Conservation (phyloP, 2,888 invertebrate species). For the Caprella mutica region DNA sequence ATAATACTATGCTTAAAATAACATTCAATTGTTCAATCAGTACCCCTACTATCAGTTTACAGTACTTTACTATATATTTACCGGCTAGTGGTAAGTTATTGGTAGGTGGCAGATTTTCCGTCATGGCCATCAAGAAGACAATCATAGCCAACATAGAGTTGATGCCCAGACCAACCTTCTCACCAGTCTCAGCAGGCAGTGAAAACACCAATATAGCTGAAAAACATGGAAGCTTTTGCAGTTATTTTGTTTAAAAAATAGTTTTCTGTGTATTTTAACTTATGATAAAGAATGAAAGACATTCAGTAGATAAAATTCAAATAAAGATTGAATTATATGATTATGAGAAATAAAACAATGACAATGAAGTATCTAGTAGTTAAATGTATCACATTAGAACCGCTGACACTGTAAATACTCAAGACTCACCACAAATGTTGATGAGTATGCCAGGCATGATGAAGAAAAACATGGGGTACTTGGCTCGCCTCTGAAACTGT, state of each 20-base stretch:
- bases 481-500: slow-evolving; percentile 31
- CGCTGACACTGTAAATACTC: too few species aligned
- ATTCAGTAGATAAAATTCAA: too few species aligned
- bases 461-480: slow-evolving; percentile 34
- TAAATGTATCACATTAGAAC: too few species aligned
- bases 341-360: too few species aligned
- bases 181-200: slow-evolving; percentile 24
- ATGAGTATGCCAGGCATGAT: slow-evolving; percentile 33
- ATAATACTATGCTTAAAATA: neutral
- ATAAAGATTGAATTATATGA: too few species aligned
- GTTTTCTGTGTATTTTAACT: too few species aligned
- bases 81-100: slow-evolving; percentile 19
- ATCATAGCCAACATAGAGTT: slow-evolving; percentile 29
- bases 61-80: neutral
- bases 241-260: too few species aligned
- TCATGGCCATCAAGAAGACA: slow-evolving; percentile 29
- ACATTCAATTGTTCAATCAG: too few species aligned
- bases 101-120: slow-evolving; percentile 22
- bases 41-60: neutral
- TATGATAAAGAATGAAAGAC: too few species aligned
- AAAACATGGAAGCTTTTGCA: too few species aligned
- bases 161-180: slow-evolving; percentile 25
- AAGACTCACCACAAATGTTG: slow-evolving; percentile 28
- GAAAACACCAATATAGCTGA: slow-evolving; percentile 20
- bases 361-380: too few species aligned